Conservation (phyloP, 2,888 invertebrate genomes). For the Chrysolina americana region DNA sequence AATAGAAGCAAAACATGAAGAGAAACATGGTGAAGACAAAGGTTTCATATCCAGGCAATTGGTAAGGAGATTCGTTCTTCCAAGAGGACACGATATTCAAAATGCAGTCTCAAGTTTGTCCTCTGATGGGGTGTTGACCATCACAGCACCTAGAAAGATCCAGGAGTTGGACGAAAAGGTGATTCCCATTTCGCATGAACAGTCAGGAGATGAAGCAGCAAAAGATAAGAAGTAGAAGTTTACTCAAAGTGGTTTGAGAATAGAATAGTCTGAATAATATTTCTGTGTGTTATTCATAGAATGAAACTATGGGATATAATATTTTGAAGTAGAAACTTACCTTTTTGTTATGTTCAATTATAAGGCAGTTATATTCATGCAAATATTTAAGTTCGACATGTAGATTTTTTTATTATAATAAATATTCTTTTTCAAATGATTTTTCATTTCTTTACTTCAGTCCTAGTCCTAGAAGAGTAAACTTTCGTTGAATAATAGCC, state of each 20-base stretch:
- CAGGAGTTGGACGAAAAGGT: constrained; percentile 51
- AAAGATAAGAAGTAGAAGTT: constrained; percentile 19
- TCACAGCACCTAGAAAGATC: constrained; percentile 75
- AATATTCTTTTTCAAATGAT: too few relatives aligned
- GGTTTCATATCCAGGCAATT: constrained; percentile 85
- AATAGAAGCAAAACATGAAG: constrained; percentile 84
- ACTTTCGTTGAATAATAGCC: too few relatives aligned
- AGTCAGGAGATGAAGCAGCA: constrained; percentile 15
- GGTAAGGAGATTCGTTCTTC: constrained; percentile 81
- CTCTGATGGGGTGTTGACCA: constrained; percentile 46
- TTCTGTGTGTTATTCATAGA: background rate
- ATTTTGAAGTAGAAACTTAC: too few relatives aligned
- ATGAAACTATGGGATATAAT: too few relatives aligned
- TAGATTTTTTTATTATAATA: too few relatives aligned
- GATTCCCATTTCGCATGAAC: constrained; percentile 52
- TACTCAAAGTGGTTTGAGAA: background rate
- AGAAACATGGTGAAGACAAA: constrained; percentile 79
- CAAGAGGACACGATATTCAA: constrained; percentile 82
- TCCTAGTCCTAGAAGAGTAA: too few relatives aligned
- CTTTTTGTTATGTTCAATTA: too few relatives aligned
- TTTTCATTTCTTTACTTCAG: too few relatives aligned
- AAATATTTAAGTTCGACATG: too few relatives aligned
- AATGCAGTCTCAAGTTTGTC: constrained; percentile 77
- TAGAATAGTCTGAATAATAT: background rate
- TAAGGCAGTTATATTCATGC: too few relatives aligned